Conservation (phyloP, 2,113 vertebrate genomes). For the Cisticola juncidis region DNA sequence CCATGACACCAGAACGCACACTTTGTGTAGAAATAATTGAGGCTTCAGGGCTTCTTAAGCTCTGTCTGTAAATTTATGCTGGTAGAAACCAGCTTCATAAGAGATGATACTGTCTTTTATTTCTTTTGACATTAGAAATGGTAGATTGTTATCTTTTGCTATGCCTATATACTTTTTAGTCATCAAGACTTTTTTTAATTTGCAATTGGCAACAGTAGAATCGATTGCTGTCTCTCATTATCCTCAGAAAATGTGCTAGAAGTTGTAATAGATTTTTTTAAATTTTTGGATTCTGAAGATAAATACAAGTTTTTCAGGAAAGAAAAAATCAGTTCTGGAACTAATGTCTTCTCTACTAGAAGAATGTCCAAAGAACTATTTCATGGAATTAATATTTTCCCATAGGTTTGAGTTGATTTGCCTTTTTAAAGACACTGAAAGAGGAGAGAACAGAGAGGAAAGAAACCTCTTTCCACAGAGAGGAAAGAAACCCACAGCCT, state of each 20-base stretch:
- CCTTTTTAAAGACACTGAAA: neutral
- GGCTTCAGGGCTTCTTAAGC: neutral
- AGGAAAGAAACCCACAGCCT: neutral
- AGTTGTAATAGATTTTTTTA: neutral
- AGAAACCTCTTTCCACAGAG: neutral
- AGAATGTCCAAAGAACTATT: neutral
- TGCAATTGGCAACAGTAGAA: neutral
- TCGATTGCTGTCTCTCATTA: neutral
- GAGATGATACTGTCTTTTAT: neutral
- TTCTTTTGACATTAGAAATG: neutral
- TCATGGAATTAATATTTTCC: neutral
- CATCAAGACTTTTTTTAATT: neutral
- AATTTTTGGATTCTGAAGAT: neutral
- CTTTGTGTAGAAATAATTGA: neutral
- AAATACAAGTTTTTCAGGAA: neutral
- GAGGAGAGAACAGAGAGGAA: no score
- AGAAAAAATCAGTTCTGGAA: neutral
- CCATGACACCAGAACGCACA: neutral
- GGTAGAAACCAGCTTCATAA: neutral
- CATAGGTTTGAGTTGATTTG: neutral
- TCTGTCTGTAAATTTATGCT: neutral
- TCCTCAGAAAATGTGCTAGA: neutral
- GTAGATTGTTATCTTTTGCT: neutral
- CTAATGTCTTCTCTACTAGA: neutral
- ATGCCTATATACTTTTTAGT: neutral